phyloP scores from a whole-genome alignment of 1,140 invertebrate genomes.

The Drosophila subobscura region DNA sequence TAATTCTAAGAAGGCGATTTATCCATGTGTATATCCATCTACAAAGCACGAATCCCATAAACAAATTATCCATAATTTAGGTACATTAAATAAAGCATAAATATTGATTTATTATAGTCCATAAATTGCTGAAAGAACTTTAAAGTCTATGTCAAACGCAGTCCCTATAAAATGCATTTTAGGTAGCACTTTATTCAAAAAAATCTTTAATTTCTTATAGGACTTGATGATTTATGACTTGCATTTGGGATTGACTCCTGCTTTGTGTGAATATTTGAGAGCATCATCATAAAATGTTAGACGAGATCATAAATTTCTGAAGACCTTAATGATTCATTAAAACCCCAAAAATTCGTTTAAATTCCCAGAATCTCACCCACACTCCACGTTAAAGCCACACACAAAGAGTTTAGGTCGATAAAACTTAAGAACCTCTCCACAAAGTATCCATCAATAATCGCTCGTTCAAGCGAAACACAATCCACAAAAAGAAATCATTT shows the following conservation, averaged over 20 bases:
- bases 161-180: no score
- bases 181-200: no score
- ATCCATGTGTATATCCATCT: no score
- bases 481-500: slow-evolving; percentile 14
- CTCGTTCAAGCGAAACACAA: slow-evolving; percentile 5
- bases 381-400: neutral
- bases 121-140: no score
- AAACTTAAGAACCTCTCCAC: slow-evolving; percentile 13
- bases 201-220: neutral
- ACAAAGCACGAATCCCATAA: no score
- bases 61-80: neutral
- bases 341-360: slow-evolving; percentile 1
- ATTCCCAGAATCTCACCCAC: slow-evolving; percentile 28
- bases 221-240: slow-evolving; percentile 26
- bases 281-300: slow-evolving; percentile 23
- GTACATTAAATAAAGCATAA: neutral
- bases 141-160: no score
- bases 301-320: slow-evolving; percentile 22
- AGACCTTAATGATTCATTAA: slow-evolving; percentile 25
- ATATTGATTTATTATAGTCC: no score
- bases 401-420: slow-evolving; percentile 3
- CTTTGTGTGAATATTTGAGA: slow-evolving; percentile 7
- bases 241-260: neutral
- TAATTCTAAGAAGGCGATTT: no score
- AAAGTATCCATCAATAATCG: slow-evolving; percentile 52